A percentile compares a stretch with the other conserved stretches of the same genome.
Conservation (phyloP, 1,140 invertebrate genomes). For the Drosophila parvula region DNA sequence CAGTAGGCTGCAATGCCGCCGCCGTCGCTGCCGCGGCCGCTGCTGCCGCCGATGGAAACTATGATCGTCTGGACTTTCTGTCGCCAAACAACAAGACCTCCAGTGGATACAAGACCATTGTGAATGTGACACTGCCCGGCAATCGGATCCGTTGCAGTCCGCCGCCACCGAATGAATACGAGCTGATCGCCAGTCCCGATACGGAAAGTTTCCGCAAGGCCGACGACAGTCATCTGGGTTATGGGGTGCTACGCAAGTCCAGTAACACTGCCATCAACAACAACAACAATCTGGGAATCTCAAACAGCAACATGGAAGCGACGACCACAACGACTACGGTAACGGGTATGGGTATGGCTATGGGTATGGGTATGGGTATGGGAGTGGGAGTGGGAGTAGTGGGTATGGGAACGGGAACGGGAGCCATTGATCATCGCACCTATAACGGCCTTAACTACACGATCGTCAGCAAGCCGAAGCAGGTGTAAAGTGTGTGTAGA, state of each 20-base stretch:
- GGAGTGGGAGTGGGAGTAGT: neutral
- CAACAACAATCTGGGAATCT: constrained; percentile 46
- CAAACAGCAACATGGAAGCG: constrained; percentile 37
- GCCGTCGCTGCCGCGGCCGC: too few species aligned
- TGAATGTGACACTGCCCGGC: constrained; percentile 85
- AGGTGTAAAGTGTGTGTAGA: constrained; percentile 18
- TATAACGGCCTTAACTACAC: constrained; percentile 92
- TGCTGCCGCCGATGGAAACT: constrained; percentile 85
- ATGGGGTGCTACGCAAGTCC: constrained; percentile 90
- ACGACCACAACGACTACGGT: constrained; percentile 14
- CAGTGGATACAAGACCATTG: constrained; percentile 87
- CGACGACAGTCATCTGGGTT: constrained; percentile 91
- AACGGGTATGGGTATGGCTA: neutral
- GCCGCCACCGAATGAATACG: constrained; percentile 75
- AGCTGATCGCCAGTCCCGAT: constrained; percentile 78
- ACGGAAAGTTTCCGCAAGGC: constrained; percentile 88
- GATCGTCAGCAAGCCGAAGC: constrained; percentile 91
- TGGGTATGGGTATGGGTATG: neutral
- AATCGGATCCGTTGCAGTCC: constrained; percentile 58
- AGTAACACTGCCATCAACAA: constrained; percentile 74
- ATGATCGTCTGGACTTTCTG: constrained; percentile 92
- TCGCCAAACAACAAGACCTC: constrained; percentile 89
- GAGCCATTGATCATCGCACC: constrained; percentile 86
- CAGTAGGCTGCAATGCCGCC: neutral
- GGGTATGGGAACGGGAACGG: neutral